phyloP scores from a whole-genome alignment of 2,797 vertebrate genomes.

The Eospalax fontanierii region DNA sequence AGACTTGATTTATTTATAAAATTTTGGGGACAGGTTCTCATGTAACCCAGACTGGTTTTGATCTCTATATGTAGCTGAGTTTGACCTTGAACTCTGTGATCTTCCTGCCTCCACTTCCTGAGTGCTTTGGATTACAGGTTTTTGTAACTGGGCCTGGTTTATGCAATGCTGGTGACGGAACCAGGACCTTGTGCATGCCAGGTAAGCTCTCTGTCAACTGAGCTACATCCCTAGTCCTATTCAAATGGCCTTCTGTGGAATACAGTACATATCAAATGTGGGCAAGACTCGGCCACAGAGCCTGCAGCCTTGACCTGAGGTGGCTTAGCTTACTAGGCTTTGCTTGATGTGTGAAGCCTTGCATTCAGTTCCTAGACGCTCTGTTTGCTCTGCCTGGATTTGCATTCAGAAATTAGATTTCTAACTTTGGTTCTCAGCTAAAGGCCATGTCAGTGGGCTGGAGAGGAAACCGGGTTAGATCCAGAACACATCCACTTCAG shows the following conservation, averaged over 20 bases:
- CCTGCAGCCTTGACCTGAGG: neutral
- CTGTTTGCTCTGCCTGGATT: neutral
- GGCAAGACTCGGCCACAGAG: rapidly evolving
- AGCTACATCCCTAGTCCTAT: neutral
- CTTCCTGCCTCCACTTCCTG: neutral
- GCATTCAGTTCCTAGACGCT: neutral
- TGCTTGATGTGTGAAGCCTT: neutral
- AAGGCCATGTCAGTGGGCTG: neutral
- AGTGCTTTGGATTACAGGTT: too few species aligned
- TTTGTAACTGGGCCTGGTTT: too few species aligned
- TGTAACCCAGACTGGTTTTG: neutral
- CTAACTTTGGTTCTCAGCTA: constrained; percentile 2
- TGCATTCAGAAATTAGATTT: neutral
- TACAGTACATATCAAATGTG: neutral
- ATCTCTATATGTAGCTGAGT: neutral
- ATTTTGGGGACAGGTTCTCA: neutral
- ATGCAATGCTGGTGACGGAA: neutral
- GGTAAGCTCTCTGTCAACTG: neutral
- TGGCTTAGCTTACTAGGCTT: neutral
- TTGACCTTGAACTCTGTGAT: neutral
- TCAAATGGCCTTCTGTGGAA: neutral
- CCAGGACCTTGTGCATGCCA: neutral
- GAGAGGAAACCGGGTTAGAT: neutral
- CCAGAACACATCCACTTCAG: neutral
- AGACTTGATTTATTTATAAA: neutral